Evolutionary conservation across 92 coral and sea anemone genomes (phyloP).

Genomic region (Nematostella vectensis): DNA sequence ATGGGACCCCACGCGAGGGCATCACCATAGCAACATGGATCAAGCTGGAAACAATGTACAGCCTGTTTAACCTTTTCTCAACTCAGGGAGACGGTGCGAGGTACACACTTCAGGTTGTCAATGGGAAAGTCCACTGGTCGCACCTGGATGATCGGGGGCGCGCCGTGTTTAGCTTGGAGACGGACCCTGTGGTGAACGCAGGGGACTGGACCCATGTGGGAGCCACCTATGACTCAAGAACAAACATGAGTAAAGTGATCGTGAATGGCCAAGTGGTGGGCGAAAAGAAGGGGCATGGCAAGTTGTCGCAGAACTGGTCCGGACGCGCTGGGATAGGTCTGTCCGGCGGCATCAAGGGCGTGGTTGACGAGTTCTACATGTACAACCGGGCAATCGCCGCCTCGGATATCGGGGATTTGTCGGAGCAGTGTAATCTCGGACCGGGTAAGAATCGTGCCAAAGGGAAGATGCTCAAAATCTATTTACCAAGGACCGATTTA

Average conservation of each 20-base stretch:
- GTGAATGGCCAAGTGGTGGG: slow-evolving; percentile 70
- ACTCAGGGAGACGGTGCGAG: slow-evolving; percentile 85
- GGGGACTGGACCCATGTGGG: slow-evolving; percentile 86
- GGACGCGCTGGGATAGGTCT: slow-evolving; percentile 86
- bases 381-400: slow-evolving; percentile 86
- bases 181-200: slow-evolving; percentile 56
- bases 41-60: slow-evolving; percentile 54
- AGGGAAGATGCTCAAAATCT: background rate
- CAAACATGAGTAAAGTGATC: slow-evolving; percentile 65
- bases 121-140: slow-evolving; percentile 74
- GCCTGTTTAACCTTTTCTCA: slow-evolving; percentile 56
- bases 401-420: slow-evolving; percentile 68
- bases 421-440: slow-evolving; percentile 71
- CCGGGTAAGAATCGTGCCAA: slow-evolving; percentile 41
- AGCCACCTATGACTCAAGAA: slow-evolving; percentile 86
- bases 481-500: too few relatives aligned
- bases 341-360: slow-evolving; percentile 66
- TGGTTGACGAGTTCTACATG: slow-evolving; percentile 87
- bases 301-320: slow-evolving; percentile 90
- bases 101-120: slow-evolving; percentile 58
- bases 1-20: slow-evolving; percentile 67
- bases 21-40: slow-evolving; percentile 84
- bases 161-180: slow-evolving; percentile 64
- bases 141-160: slow-evolving; percentile 70
- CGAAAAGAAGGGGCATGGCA: slow-evolving; percentile 66